phyloP scores from a whole-genome alignment of 92 coral and sea anemone species.

The Palythoa grandis region DNA sequence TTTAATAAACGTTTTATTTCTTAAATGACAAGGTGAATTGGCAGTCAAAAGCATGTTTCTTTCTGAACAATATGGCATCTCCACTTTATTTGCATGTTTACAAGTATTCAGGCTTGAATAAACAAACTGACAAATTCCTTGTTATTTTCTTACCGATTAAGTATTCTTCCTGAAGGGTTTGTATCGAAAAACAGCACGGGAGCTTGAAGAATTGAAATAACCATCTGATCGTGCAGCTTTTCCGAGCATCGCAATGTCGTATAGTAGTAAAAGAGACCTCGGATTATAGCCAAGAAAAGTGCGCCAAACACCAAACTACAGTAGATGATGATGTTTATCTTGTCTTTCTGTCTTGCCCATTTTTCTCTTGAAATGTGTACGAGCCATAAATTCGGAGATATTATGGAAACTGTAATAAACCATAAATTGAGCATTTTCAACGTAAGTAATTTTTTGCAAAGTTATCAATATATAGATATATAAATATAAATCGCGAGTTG shows the following conservation, averaged over 20 bases:
- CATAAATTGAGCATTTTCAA: not conserved
- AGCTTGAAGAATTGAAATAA: constrained; percentile 78
- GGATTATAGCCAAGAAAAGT: constrained; percentile 77
- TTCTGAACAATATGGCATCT: too few relatives aligned
- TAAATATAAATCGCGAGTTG: too few relatives aligned
- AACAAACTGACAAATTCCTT: not conserved
- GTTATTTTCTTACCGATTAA: constrained; percentile 58
- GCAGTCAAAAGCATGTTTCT: too few relatives aligned
- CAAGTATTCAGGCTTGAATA: not conserved
- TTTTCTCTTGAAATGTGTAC: constrained; percentile 87
- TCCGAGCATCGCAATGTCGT: constrained; percentile 89
- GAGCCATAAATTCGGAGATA: constrained; percentile 91
- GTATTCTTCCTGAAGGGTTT: constrained; percentile 87
- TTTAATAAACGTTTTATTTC: too few relatives aligned
- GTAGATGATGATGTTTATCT: constrained; percentile 81
- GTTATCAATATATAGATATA: not conserved
- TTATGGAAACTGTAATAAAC: constrained; percentile 73
- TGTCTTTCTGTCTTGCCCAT: constrained; percentile 90
- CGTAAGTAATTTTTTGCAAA: not conserved
- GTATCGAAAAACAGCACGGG: constrained; percentile 89
- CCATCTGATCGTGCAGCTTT: constrained; percentile 86
- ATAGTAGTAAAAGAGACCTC: constrained; percentile 79
- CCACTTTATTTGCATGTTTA: too few relatives aligned
- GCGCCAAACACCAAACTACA: constrained; percentile 89
- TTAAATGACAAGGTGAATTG: too few relatives aligned